Evolutionary conservation across 2,888 invertebrate species (phyloP).

Genomic region (Osmoderma eremita): DNA sequence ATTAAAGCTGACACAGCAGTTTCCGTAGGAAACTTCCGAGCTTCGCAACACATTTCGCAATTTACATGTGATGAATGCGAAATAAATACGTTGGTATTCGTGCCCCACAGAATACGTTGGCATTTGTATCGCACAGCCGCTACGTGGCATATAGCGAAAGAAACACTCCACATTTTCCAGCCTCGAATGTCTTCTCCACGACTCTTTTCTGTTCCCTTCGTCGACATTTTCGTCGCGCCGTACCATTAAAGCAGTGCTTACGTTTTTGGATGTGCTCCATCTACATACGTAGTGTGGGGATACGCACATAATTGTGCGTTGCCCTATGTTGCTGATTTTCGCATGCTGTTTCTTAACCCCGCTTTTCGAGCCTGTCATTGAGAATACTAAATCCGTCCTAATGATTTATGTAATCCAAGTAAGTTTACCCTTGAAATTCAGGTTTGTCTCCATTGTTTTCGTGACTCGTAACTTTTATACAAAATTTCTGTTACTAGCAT

Average conservation of each 20-base stretch:
- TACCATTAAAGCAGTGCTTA: not conserved
- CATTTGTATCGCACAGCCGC: not conserved
- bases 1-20: conserved; percentile 28
- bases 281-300: conserved; percentile 12
- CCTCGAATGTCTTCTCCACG: conserved; percentile 4
- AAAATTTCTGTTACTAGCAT: no score
- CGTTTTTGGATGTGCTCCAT: conserved; percentile 2
- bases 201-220: not conserved
- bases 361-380: not conserved
- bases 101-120: not conserved
- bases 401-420: conserved; percentile 1
- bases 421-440: not conserved
- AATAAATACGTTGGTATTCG: conserved; percentile 45
- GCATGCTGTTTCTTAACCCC: conserved; percentile 11
- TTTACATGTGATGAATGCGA: conserved; percentile 48
- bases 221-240: not conserved
- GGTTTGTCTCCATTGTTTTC: not conserved
- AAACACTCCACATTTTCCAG: conserved; percentile 12
- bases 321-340: conserved; percentile 34
- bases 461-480: no score
- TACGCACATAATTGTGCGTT: conserved; percentile 30
- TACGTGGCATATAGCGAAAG: conserved; percentile 1
- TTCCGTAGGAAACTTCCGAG: not conserved
- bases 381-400: conserved; percentile 21
- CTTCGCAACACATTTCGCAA: conserved; percentile 34